Evolutionary conservation across 2,113 vertebrate species (phyloP), one percentile per base, ranked within the genome.

Genomic region (Orthonyx spaldingii): DNA sequence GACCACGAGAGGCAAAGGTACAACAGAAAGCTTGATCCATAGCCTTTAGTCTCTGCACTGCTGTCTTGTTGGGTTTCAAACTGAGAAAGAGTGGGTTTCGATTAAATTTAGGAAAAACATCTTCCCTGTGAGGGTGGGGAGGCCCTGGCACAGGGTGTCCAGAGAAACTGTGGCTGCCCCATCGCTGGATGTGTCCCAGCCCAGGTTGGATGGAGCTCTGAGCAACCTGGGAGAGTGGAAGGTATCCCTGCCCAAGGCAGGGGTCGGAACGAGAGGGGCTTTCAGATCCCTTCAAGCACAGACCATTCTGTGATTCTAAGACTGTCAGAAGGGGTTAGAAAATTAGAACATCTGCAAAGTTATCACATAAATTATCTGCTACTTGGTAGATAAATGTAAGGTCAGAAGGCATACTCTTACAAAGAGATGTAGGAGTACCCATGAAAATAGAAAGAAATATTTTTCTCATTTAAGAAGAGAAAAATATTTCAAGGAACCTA

Each of bases 51-150:
- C 13, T 83, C 60, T 57, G 49, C 23, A 26, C n/a, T 88, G 33
- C 39, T 77, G 30, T 47, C 55, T 74, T 33, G 32, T 21, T 11
- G 55, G 6, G 18, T 20, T 56, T 42, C 41, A 70, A 16, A 49
- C 15, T 49, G 21, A 63, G 7, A 20, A 47, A 49, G 14, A 28
- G 21, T 1, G 69, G 47, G 12, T 63, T 90, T 56, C 20, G 26
- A 32, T 53, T 5, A 11, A 14, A 11, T 56, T 56, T 42, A 27
- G 26, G 30, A 6, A 41, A 9, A 41, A 42, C 7, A 2, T 21
- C 41, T 42, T 23, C 1, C 1, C 18, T 37, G 1, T 55, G 47
- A 75, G 39, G 16, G 4, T 39, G 7, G 0, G 1, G 5, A 47
- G n/a, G 30, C 20, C 16, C 33, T 47, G 55, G 33, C 28, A 68